Evolutionary conservation across 2,113 vertebrate species (phyloP), one percentile per base, ranked within the genome.

Genomic region (Macrotis lagotis): DNA sequence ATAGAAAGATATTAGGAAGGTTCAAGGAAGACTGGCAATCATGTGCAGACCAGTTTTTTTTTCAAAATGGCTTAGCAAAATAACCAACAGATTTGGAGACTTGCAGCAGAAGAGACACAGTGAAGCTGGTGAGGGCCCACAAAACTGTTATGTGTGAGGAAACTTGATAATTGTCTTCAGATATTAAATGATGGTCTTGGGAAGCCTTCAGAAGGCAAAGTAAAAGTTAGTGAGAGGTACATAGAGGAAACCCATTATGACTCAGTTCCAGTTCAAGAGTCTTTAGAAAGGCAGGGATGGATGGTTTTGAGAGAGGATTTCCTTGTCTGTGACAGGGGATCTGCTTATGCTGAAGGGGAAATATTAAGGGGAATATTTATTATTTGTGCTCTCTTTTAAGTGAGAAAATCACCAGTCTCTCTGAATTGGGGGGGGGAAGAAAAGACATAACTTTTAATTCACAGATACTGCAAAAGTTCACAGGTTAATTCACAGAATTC

Each of bases 61-160:
- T 95, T 97, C 97, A 98, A 96, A 95, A 96, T 96, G 97, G 97
- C 91, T 97, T 96, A 97, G 44, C 95, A 94, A 96, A 90, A 37
- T 31, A 31, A 66, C 28, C 11, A 0, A 28, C 66, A 44, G 37
- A 83, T 22, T 44, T 19, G 66, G 66, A 6, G 28, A 14, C 37
- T 14, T 66, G 28, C 9, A 12, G n/a, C 59, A 66, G 59, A 55
- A 55, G 26, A 26, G 25, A 12, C 12, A 6, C 25, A 25, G 52
- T 8, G 4, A 12, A 2, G 28, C 7, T 1, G 66, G 66, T 4
- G 31, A n/a, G 59, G 59, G 55, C 12, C 12, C 37, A 44, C 37
- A 22, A 22, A 83, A 44, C 1, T 44, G n/a, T 44, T 11, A 0
- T 8, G 37, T 22, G 66, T n/a, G 66, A n/a, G 31, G 31, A 37